Evolutionary conservation across 2,797 vertebrate genomes (phyloP).

Genomic region (Syngnathus rostellatus): DNA sequence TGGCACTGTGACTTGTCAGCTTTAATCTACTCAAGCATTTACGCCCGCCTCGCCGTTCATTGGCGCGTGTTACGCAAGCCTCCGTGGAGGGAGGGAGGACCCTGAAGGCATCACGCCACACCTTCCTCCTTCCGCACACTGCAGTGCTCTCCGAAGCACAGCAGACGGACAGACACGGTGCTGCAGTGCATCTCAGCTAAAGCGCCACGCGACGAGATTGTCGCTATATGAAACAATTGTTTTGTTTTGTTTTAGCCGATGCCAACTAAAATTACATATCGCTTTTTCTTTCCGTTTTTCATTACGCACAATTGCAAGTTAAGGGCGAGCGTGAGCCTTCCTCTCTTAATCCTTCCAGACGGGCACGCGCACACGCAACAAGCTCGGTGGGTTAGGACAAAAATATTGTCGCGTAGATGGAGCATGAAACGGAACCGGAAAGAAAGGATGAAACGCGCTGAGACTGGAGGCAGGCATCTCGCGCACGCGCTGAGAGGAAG

Average conservation of each 20-base stretch:
- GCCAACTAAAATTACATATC: neutral
- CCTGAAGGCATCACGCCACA: conserved; percentile 48
- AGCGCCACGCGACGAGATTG: neutral
- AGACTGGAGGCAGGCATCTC: neutral
- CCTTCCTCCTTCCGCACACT: conserved; percentile 50
- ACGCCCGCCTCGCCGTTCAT: neutral
- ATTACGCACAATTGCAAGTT: neutral
- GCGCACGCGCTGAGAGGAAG: neutral
- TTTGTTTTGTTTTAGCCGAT: neutral
- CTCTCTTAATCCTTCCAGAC: neutral
- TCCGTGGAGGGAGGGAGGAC: conserved; percentile 39
- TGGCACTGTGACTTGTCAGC: neutral
- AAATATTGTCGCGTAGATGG: neutral
- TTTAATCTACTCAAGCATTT: neutral
- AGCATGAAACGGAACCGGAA: neutral
- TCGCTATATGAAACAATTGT: too few relatives aligned
- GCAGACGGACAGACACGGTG: neutral
- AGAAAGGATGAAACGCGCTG: neutral
- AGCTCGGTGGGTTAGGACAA: neutral
- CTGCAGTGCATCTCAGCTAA: neutral
- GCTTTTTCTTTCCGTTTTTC: neutral
- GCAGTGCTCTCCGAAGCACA: conserved; percentile 59
- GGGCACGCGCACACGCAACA: neutral
- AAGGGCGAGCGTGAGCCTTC: neutral
- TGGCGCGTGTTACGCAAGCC: conserved; percentile 55